phyloP scores from a whole-genome alignment of 1,140 invertebrate species.

The Neodiprion virginianus region DNA sequence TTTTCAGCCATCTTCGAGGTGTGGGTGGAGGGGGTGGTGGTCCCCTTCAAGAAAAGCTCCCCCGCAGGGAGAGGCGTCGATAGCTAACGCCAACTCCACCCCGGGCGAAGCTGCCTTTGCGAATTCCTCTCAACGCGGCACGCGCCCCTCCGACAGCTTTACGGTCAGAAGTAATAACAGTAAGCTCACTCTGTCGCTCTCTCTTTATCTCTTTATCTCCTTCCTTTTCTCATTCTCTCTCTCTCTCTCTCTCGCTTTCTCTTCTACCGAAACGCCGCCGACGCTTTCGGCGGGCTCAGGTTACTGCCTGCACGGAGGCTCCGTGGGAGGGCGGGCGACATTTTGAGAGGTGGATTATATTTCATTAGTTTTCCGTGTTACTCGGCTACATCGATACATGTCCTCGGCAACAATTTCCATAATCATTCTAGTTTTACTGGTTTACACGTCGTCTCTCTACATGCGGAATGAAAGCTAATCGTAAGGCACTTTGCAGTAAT shows the following conservation, averaged over 20 bases:
- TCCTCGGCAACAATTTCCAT: neutral
- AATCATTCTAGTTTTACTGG: neutral
- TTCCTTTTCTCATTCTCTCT: too few species aligned
- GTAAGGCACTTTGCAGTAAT: too few species aligned
- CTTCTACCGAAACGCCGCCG: neutral
- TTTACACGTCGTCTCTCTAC: too few species aligned
- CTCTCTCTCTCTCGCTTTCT: too few species aligned
- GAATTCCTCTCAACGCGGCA: neutral
- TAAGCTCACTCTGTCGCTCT: neutral
- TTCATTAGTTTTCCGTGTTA: constrained; percentile 3
- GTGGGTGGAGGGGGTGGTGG: constrained; percentile 10
- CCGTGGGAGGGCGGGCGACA: neutral
- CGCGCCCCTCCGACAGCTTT: neutral
- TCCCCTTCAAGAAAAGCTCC: constrained; percentile 4
- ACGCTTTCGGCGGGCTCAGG: neutral
- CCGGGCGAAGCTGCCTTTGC: neutral
- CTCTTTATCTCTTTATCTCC: too few species aligned
- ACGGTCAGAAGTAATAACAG: constrained; percentile 2
- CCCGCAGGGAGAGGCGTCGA: constrained; percentile 6
- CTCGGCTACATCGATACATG: neutral
- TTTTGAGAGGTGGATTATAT: neutral
- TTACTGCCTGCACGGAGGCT: neutral
- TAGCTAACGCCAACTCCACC: neutral
- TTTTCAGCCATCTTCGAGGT: neutral
- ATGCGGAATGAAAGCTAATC: neutral